phyloP scores from a whole-genome alignment of 2,113 vertebrate genomes.

The Apodemus sylvaticus region DNA sequence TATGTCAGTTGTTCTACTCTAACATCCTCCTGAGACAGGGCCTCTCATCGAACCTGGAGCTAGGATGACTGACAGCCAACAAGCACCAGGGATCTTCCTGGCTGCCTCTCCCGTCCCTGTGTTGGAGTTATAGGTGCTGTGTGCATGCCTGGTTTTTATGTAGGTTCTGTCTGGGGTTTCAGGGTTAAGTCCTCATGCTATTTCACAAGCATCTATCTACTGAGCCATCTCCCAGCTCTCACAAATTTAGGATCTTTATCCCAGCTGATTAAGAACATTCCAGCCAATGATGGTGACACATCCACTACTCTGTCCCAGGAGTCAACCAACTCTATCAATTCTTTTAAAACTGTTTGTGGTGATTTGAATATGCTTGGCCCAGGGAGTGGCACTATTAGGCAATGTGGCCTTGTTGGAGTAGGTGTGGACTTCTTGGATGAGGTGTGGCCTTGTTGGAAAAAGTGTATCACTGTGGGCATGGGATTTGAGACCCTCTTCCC shows the following conservation, averaged over 20 bases:
- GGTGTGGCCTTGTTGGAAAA: too few relatives aligned
- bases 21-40: background rate
- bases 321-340: background rate
- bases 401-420: too few relatives aligned
- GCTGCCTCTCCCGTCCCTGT: background rate
- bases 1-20: background rate
- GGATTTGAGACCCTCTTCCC: too few relatives aligned
- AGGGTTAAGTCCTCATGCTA: too few relatives aligned
- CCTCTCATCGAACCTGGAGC: background rate
- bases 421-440: too few relatives aligned
- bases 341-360: background rate
- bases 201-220: background rate
- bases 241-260: background rate
- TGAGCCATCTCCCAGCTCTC: background rate
- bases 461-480: too few relatives aligned
- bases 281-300: rapidly evolving
- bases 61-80: background rate
- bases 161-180: background rate
- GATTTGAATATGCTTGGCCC: too few relatives aligned
- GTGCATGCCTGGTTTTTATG: background rate
- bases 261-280: background rate
- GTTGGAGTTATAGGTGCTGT: background rate
- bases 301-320: background rate
- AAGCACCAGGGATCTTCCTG: background rate
- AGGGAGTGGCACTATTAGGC: too few relatives aligned